Conservation (phyloP, 2,113 vertebrate genomes). For the Trinectes maculatus region DNA sequence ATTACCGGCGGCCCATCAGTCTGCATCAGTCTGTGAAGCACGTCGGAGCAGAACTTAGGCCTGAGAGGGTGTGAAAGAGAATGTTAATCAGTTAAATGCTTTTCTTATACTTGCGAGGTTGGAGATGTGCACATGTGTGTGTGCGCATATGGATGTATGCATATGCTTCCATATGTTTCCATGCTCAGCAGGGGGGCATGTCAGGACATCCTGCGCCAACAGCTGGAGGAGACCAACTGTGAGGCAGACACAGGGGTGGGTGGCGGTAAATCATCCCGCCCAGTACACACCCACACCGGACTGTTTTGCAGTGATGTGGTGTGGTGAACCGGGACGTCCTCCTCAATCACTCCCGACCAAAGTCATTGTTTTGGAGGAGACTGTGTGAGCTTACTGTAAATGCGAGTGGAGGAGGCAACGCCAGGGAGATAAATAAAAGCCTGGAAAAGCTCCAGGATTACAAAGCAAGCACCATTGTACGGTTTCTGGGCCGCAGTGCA, state of each 20-base stretch:
- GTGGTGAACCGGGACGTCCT: slow-evolving; percentile 54
- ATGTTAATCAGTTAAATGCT: slow-evolving; percentile 59
- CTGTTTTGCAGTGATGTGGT: slow-evolving; percentile 24
- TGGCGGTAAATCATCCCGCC: slow-evolving; percentile 22
- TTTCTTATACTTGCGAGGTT: slow-evolving; percentile 36
- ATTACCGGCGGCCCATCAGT: slow-evolving; percentile 43
- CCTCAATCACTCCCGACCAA: slow-evolving; percentile 40
- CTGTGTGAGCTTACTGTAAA: slow-evolving; percentile 41
- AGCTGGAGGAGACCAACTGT: slow-evolving; percentile 56
- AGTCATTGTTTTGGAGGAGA: slow-evolving; percentile 34
- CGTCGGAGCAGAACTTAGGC: slow-evolving; percentile 13
- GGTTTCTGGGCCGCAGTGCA: slow-evolving; percentile 36
- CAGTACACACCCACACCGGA: slow-evolving; percentile 21
- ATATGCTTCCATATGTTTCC: slow-evolving; percentile 48
- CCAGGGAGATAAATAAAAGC: not conserved
- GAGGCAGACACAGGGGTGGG: slow-evolving; percentile 20
- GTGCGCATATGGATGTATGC: not conserved
- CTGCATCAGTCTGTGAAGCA: slow-evolving; percentile 31
- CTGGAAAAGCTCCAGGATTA: slow-evolving; percentile 49
- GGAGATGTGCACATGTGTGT: slow-evolving; percentile 14
- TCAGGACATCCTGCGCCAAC: slow-evolving; percentile 44
- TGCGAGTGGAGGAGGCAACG: slow-evolving; percentile 5
- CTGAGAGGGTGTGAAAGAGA: slow-evolving; percentile 62
- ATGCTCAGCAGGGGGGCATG: slow-evolving; percentile 41
- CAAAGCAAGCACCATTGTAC: slow-evolving; percentile 36